phyloP scores from a whole-genome alignment of 2,888 invertebrate species.

The Herminia tarsipennalis region DNA sequence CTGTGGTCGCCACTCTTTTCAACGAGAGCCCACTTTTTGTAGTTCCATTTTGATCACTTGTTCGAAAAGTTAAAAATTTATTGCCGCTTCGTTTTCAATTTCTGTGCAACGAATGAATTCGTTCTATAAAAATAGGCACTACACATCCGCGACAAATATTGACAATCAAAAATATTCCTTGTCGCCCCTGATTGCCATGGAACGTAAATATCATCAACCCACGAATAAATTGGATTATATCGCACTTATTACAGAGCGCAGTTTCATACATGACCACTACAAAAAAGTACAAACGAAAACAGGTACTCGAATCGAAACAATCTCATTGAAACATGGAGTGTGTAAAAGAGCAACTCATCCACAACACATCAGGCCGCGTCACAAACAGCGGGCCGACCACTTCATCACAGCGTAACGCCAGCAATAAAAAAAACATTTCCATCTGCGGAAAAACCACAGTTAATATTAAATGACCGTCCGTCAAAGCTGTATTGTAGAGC shows the following conservation, averaged over 20 bases:
- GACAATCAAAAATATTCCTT: slow-evolving; percentile 53
- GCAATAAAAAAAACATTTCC: slow-evolving; percentile 83
- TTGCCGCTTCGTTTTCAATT: slow-evolving; percentile 74
- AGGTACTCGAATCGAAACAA: slow-evolving; percentile 66
- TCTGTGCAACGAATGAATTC: slow-evolving; percentile 58
- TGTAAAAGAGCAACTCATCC: slow-evolving; percentile 77
- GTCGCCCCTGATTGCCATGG: slow-evolving; percentile 5
- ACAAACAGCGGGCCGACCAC: slow-evolving; percentile 79
- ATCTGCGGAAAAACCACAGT: slow-evolving; percentile 84
- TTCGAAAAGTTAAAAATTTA: slow-evolving; percentile 81
- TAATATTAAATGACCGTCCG: slow-evolving; percentile 85
- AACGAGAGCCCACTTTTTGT: slow-evolving; percentile 69
- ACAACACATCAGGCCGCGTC: slow-evolving; percentile 77
- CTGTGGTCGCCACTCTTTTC: slow-evolving; percentile 74
- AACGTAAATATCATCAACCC: slow-evolving; percentile 21
- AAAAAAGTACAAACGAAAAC: slow-evolving; percentile 48
- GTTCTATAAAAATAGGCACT: slow-evolving; percentile 36
- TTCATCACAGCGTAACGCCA: slow-evolving; percentile 80
- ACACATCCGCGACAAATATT: slow-evolving; percentile 51
- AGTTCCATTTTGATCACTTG: slow-evolving; percentile 80
- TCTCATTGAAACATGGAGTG: slow-evolving; percentile 65
- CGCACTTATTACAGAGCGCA: slow-evolving; percentile 28
- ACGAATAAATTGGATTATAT: slow-evolving; percentile 36
- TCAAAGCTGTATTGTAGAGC: slow-evolving; percentile 82
- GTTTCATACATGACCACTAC: slow-evolving; percentile 20